Evolutionary conservation across 1,140 invertebrate genomes (phyloP), one percentile per base, ranked within the genome.

Genomic region (Hormaphis cornu): DNA sequence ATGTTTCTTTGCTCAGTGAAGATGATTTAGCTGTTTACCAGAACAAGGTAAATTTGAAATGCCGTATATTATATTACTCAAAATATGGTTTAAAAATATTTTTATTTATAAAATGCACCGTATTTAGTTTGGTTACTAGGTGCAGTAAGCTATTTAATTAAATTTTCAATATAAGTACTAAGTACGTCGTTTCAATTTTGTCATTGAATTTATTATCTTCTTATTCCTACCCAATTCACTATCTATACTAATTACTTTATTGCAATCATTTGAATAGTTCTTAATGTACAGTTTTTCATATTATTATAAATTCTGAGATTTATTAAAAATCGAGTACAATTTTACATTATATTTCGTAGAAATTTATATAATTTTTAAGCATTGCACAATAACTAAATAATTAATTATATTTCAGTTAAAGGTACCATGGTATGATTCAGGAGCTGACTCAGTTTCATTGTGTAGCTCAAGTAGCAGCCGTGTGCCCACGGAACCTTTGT

Each of bases 1-100:
- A 83, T 56, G 83, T 78, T 76, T 79, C 80, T 71, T 80, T 82
- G 72, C 80, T 83, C 72, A 85, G 83, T 72, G 85, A 84, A 72
- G 81, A 84, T 74, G 82, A 70, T 69, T 77, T 71, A 74, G 73
- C 69, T 59, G 75, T 70, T 53, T 75, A 53, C 73, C 76, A 56
- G 76, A 77, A 22, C 76, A 76, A 48, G 33, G 61, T 66, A 66
- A 66, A 78, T 77, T 14, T 30, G n/a, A 52, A 79, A 80, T 69
- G 79, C 77, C 22, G 76, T 77, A 1, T 80, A 78, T 69, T 75
- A 79, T 24, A n/a, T n/a, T n/a, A n/a, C n/a, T n/a, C n/a, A n/a
- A n/a, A n/a, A n/a, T n/a, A n/a, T n/a, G n/a, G n/a, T n/a, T n/a
- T n/a, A n/a, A n/a, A n/a, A n/a, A n/a, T n/a, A n/a, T n/a, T n/a